Evolutionary conservation across 1,140 invertebrate species (phyloP).

Genomic region (Leptopilina clavipes): DNA sequence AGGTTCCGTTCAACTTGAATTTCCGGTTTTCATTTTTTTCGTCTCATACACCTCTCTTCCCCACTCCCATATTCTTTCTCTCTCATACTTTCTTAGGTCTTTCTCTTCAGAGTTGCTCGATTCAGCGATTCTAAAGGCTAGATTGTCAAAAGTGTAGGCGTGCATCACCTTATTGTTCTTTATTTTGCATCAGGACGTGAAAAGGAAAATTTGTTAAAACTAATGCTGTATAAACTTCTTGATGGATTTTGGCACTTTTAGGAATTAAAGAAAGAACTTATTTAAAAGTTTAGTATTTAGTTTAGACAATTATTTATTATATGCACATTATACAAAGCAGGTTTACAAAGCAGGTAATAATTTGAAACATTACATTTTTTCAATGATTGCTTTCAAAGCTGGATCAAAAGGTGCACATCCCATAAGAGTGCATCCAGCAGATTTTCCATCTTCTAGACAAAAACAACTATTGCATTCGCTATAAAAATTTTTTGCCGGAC

Average conservation of each 20-base stretch:
- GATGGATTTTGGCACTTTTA: no score
- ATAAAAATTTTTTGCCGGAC: slow-evolving; percentile 2
- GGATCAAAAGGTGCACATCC: background rate
- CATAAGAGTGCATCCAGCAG: background rate
- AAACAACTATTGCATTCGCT: slow-evolving; percentile 7
- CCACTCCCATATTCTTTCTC: slow-evolving; percentile 30
- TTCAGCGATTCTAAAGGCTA: slow-evolving; percentile 60
- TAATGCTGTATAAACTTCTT: no score
- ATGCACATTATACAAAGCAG: no score
- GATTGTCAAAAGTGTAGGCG: slow-evolving; percentile 69
- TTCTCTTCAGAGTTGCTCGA: slow-evolving; percentile 40
- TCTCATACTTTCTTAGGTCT: slow-evolving; percentile 37
- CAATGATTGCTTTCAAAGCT: background rate
- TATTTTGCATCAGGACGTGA: slow-evolving; percentile 24
- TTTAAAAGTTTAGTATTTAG: no score
- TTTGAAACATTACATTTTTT: background rate
- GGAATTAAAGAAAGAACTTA: no score
- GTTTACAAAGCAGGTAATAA: no score
- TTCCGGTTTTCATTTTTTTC: slow-evolving; percentile 64
- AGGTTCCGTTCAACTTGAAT: slow-evolving; percentile 60
- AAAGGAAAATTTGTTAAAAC: slow-evolving; percentile 28
- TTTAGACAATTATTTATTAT: no score
- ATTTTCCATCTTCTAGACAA: slow-evolving; percentile 4
- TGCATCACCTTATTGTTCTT: background rate
- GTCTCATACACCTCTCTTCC: background rate